Percentiles rank a stretch among this genome's conserved stretches.
phyloP scores from a whole-genome alignment of 64 coral and sea anemone genomes.

The Pachyseris speciosa region DNA sequence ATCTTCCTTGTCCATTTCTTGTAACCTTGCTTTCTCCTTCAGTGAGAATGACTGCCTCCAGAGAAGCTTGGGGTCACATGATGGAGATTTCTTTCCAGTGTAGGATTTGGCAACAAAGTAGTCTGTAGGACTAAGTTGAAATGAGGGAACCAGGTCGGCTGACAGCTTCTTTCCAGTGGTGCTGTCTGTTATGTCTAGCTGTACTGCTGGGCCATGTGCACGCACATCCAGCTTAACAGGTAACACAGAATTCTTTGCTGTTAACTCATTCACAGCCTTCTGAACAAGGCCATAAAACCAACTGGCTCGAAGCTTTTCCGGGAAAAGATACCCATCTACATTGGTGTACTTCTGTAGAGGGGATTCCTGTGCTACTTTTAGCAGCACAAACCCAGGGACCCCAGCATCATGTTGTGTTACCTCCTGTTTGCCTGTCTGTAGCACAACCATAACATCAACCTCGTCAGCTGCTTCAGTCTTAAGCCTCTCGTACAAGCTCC shows the following conservation, averaged over 20 bases:
- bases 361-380: slow-evolving; percentile 47
- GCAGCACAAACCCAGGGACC: slow-evolving; percentile 66
- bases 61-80: slow-evolving; percentile 50
- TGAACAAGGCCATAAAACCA: slow-evolving; percentile 77
- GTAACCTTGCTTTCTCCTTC: slow-evolving; percentile 73
- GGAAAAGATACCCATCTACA: slow-evolving; percentile 53
- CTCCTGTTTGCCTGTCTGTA: slow-evolving; percentile 53
- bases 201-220: slow-evolving; percentile 80
- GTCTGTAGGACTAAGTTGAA: slow-evolving; percentile 54
- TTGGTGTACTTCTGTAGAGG: slow-evolving; percentile 52
- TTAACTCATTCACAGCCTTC: slow-evolving; percentile 48
- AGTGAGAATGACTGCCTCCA: slow-evolving; percentile 81
- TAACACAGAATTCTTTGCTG: background rate
- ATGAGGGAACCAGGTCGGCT: slow-evolving; percentile 77
- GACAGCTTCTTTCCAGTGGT: slow-evolving; percentile 33
- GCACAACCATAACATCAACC: slow-evolving; percentile 83
- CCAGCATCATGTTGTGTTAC: slow-evolving; percentile 24
- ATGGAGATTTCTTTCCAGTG: slow-evolving; percentile 2
- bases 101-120: slow-evolving; percentile 78
- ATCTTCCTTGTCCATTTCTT: slow-evolving; percentile 83
- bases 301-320: slow-evolving; percentile 66
- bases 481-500: slow-evolving; percentile 76
- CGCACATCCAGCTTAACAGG: slow-evolving; percentile 38
- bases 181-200: slow-evolving; percentile 69
- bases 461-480: slow-evolving; percentile 85